Conservation (phyloP, 2,888 invertebrate genomes). For the Andrena flavipes region DNA sequence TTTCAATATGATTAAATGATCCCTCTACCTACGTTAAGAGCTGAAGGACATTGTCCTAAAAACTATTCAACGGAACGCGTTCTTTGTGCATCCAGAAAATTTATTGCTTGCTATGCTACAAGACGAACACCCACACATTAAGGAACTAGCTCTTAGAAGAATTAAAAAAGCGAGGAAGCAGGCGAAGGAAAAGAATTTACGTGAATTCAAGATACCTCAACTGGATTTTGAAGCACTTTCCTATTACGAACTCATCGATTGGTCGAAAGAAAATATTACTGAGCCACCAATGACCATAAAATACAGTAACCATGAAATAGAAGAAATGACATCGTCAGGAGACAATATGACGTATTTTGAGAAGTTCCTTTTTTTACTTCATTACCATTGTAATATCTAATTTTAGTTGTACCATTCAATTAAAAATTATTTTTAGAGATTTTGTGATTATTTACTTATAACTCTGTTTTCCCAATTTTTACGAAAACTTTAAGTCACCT, state of each 20-base stretch:
- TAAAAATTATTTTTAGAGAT: no score
- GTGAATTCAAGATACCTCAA: neutral
- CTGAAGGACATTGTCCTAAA: no score
- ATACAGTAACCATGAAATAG: neutral
- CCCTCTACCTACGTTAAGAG: no score
- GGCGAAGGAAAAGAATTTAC: neutral
- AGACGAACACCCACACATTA: neutral
- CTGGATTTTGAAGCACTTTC: neutral
- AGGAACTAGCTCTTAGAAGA: neutral
- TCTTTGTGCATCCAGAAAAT: neutral
- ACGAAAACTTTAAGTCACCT: no score
- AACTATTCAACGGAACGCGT: neutral
- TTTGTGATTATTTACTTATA: no score
- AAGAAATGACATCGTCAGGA: neutral
- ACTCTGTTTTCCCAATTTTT: no score
- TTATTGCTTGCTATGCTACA: neutral
- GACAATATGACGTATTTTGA: neutral
- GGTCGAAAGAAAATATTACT: neutral
- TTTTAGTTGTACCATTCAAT: no score
- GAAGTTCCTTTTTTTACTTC: neutral
- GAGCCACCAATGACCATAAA: neutral
- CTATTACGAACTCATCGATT: neutral
- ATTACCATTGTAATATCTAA: no score
- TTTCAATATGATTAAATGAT: no score
- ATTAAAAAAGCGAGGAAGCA: neutral